Evolutionary conservation across 1,140 invertebrate species (phyloP).

Genomic region (Lordiphosa clarofinis): DNA sequence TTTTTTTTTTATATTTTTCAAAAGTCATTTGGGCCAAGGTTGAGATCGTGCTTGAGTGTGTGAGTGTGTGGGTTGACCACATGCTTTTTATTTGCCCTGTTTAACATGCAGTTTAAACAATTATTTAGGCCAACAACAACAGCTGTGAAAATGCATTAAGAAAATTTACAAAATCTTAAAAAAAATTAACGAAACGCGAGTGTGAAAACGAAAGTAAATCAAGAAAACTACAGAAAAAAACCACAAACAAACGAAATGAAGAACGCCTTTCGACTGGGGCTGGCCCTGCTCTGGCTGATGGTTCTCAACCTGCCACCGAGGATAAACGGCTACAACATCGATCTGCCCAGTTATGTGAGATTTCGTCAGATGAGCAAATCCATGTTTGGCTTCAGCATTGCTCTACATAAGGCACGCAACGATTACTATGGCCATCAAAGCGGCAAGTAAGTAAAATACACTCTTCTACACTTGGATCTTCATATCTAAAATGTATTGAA

Average conservation of each 20-base stretch:
- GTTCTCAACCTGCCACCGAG: constrained; percentile 15
- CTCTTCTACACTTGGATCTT: too few relatives aligned
- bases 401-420: constrained; percentile 58
- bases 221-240: background rate
- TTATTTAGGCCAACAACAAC: constrained; percentile 23
- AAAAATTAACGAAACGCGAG: background rate
- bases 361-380: constrained; percentile 61
- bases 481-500: too few relatives aligned
- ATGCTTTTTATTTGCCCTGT: constrained; percentile 43
- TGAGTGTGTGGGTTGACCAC: constrained; percentile 32
- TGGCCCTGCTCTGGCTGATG: constrained; percentile 17
- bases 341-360: constrained; percentile 72
- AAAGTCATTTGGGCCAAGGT: constrained; percentile 69
- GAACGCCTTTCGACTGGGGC: constrained; percentile 3
- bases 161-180: constrained; percentile 21
- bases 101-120: constrained; percentile 34
- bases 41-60: constrained; percentile 44
- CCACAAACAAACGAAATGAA: constrained; percentile 1
- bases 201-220: constrained; percentile 11
- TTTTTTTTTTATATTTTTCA: constrained; percentile 27
- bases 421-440: constrained; percentile 47
- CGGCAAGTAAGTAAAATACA: constrained; percentile 53
- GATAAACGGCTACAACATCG: constrained; percentile 62
- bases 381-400: constrained; percentile 79
- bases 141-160: constrained; percentile 55